Percentiles rank a stretch among this genome's conserved stretches.
Conservation (phyloP, 2,113 vertebrate genomes). For the crab-eating macaque (Macaca fascicularis) region DNA sequence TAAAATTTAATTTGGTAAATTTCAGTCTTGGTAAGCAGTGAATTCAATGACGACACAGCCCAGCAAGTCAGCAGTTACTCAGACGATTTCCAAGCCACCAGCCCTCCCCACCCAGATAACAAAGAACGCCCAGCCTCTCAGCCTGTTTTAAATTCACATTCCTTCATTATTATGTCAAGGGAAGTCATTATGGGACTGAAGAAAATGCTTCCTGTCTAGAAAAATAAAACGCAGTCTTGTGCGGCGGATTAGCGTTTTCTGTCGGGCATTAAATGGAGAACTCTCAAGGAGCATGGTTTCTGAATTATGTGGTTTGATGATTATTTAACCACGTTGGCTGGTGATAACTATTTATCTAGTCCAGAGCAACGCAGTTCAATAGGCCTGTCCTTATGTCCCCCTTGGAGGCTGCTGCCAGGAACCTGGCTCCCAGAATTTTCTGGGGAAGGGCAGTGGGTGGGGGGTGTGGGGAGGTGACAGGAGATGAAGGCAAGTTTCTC, state of each 20-base stretch:
- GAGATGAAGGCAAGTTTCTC: not conserved
- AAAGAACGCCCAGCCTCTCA: not conserved
- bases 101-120: slow-evolving; percentile 48
- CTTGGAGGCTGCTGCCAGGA: not conserved
- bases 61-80: slow-evolving; percentile 36
- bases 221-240: slow-evolving; percentile 66
- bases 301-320: slow-evolving; percentile 57
- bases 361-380: not conserved
- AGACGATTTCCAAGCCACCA: slow-evolving; percentile 26
- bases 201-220: slow-evolving; percentile 73
- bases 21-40: slow-evolving; percentile 60
- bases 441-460: too few relatives aligned
- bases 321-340: slow-evolving; percentile 27
- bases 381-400: not conserved
- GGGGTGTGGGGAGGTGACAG: not conserved
- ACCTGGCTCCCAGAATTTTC: not conserved
- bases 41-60: slow-evolving; percentile 28
- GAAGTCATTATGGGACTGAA: slow-evolving; percentile 68
- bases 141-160: slow-evolving; percentile 72
- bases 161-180: slow-evolving; percentile 65
- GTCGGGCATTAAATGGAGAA: not conserved
- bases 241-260: slow-evolving; percentile 58
- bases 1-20: slow-evolving; percentile 73
- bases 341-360: slow-evolving; percentile 47
- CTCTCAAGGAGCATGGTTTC: slow-evolving; percentile 13